Evolutionary conservation across 2,797 vertebrate genomes (phyloP), one percentile per base, ranked within the genome.

Genomic region (Molossus molossus): DNA sequence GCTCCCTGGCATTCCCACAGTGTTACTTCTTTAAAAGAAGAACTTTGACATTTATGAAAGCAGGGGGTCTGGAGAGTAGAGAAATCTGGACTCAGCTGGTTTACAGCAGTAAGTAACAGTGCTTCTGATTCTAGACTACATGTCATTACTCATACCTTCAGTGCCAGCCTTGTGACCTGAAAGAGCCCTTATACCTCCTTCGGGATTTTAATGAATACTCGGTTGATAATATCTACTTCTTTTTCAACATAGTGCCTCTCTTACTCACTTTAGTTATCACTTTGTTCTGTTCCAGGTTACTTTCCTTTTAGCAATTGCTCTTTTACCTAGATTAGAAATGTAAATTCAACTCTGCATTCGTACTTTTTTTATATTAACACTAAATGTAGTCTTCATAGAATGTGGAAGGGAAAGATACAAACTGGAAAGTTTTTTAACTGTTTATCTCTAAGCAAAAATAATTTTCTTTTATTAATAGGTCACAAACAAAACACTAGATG

Each of bases 401-500:
- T 82, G 21, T 80, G 15, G 6, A 75, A 58, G 17, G 20, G 37
- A 90, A 91, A 55, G 5, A 1, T 90, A 90, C 23, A 84, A 83
- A 70, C 37, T 65, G 55, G 72, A 58, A 85, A 62, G 18, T 55
- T 85, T 91, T 83, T 85, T 73, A 93, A 48, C 48, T 85, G 33
- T 92, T 91, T 79, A 25, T 83, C 50, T 90, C 48, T 80, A 84
- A 94, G 55, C 57, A 87, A 73, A 96, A 70, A 64, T 48, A 53
- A 77, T 58, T 82, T 73, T 94, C 23, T 91, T 97, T 91, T 94
- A 97, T 97, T 94, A 84, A 0, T 97, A 99, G 97, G 96, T 99
- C 76, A 98, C 98, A 27, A 97, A 97, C 23, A 98, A 98, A 90
- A 98, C 98, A 9, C 91, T 98, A 84, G 99, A 99, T 93, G 98